phyloP scores from a whole-genome alignment of 2,888 invertebrate genomes.

The Thecophora atra region DNA sequence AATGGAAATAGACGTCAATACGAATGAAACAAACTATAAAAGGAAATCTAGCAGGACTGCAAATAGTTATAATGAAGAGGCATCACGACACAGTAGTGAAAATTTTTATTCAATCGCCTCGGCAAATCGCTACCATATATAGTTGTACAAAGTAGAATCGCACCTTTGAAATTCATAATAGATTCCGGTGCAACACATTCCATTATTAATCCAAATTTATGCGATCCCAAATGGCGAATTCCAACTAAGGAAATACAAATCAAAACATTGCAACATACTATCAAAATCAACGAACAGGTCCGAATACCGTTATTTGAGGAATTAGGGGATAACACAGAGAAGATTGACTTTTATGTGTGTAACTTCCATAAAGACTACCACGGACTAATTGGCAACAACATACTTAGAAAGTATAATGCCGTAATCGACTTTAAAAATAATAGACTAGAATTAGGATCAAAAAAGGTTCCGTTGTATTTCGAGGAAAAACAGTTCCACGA shows the following conservation, averaged over 20 bases:
- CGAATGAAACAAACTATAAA: too few relatives aligned
- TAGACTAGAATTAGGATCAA: slow-evolving; percentile 21
- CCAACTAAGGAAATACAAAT: neutral
- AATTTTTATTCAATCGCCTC: neutral
- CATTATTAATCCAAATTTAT: neutral
- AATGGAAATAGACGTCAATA: too few relatives aligned
- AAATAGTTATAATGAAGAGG: too few relatives aligned
- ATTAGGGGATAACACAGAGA: neutral
- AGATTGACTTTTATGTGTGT: neutral
- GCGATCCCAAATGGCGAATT: neutral
- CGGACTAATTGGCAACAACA: neutral
- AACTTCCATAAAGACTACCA: neutral
- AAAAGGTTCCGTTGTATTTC: slow-evolving; percentile 9
- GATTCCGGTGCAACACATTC: slow-evolving; percentile 2
- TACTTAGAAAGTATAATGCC: too few relatives aligned
- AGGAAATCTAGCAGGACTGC: too few relatives aligned
- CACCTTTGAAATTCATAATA: neutral
- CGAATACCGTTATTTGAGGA: neutral
- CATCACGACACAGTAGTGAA: neutral
- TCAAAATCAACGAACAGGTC: neutral
- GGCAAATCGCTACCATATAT: slow-evolving; percentile 10
- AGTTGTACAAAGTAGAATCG: neutral
- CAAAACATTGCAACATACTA: slow-evolving; percentile 6
- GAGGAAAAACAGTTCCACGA: too few relatives aligned
- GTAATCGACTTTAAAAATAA: slow-evolving; percentile 33